These are phyloP conservation scores for Gymnosoma rotundatum DNA, from an alignment of 2,888 invertebrate species.

Conservation along the genomic window DNA sequence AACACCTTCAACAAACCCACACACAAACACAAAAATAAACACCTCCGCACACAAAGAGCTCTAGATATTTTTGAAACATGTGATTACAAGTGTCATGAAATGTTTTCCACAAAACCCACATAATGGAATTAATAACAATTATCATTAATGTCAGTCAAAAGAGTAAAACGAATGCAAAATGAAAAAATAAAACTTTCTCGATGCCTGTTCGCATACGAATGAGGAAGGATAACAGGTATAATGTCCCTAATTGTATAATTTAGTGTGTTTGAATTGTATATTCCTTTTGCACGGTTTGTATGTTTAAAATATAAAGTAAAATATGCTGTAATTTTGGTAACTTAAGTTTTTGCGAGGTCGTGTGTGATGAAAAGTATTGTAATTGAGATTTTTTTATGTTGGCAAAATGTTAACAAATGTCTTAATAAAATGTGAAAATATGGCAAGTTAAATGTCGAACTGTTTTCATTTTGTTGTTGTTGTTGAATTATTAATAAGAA, in stretches of 20 bases:
- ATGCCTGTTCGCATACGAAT: not conserved
- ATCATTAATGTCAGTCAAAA: conserved; percentile 38
- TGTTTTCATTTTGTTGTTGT: too few relatives aligned
- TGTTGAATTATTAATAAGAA: too few relatives aligned
- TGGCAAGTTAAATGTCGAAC: too few relatives aligned
- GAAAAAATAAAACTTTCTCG: not conserved
- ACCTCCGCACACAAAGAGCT: not conserved
- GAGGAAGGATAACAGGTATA: conserved; percentile 1
- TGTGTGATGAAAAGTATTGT: too few relatives aligned
- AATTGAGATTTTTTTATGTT: too few relatives aligned
- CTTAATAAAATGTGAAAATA: too few relatives aligned
- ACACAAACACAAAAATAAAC: not conserved
- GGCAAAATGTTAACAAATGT: too few relatives aligned
- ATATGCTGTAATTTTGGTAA: too few relatives aligned
- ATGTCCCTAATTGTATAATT: conserved; percentile 21
- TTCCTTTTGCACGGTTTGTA: conserved; percentile 26
- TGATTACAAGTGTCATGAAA: conserved; percentile 41
- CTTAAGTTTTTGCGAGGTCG: too few relatives aligned
- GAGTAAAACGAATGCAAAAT: conserved; percentile 18
- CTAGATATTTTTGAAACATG: conserved; percentile 8
- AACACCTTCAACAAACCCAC: not conserved
- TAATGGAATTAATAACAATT: conserved; percentile 43
- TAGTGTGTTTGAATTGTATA: not conserved
- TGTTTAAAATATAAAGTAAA: not conserved
- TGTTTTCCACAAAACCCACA: conserved; percentile 37